Evolutionary conservation across 2,888 invertebrate genomes (phyloP).

Genomic region (Conomelus anceps): DNA sequence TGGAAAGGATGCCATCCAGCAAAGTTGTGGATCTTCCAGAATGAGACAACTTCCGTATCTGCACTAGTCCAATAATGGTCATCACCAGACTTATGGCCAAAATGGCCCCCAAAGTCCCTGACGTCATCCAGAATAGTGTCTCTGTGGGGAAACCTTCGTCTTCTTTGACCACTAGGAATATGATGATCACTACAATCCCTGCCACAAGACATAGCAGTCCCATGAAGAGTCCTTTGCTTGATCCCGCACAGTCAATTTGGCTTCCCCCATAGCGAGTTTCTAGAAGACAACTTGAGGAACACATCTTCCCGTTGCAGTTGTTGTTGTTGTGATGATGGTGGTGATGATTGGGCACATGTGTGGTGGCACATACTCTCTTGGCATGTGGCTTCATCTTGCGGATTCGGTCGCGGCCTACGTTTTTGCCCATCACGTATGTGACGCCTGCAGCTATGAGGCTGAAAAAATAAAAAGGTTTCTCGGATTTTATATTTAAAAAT

Average conservation of each 20-base stretch:
- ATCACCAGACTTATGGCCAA: slow-evolving; percentile 42
- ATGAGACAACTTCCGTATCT: slow-evolving; percentile 45
- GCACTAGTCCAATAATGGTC: slow-evolving; percentile 43
- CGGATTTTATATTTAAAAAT: too few species aligned
- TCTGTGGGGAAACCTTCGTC: slow-evolving; percentile 45
- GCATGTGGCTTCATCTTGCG: slow-evolving; percentile 30
- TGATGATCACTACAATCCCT: slow-evolving; percentile 48
- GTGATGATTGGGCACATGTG: slow-evolving; percentile 38
- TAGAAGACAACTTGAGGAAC: slow-evolving; percentile 27
- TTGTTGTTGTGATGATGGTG: slow-evolving; percentile 34
- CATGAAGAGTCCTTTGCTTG: slow-evolving; percentile 49
- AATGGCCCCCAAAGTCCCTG: slow-evolving; percentile 45
- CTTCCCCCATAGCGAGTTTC: slow-evolving; percentile 26
- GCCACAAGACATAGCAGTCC: slow-evolving; percentile 49
- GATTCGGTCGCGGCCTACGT: slow-evolving; percentile 44
- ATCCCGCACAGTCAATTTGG: slow-evolving; percentile 47
- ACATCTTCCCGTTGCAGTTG: slow-evolving; percentile 28
- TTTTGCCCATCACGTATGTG: slow-evolving; percentile 50
- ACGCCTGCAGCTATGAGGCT: slow-evolving; percentile 51
- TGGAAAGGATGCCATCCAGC: slow-evolving; percentile 44
- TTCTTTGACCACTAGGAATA: slow-evolving; percentile 49
- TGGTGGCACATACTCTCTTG: slow-evolving; percentile 22
- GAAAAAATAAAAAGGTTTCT: slow-evolving; percentile 28
- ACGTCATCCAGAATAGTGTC: slow-evolving; percentile 47
- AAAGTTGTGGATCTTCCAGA: slow-evolving; percentile 42